These are phyloP conservation scores for Papilio aristodemus DNA, from an alignment of 1,140 invertebrate genomes.

Conservation along the genomic window DNA sequence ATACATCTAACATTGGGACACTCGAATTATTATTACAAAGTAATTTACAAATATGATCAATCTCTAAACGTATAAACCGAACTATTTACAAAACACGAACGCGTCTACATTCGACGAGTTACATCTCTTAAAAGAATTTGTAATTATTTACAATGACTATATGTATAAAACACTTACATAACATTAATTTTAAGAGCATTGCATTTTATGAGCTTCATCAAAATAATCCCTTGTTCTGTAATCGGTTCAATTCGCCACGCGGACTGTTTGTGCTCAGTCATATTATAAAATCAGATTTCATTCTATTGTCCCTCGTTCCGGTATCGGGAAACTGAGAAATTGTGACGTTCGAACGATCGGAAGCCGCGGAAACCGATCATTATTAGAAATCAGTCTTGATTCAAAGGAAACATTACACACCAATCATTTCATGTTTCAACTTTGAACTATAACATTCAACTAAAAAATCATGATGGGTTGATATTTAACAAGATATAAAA, in stretches of 20 bases:
- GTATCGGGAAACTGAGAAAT: not conserved
- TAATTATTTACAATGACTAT: constrained; percentile 81
- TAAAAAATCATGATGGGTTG: too few species aligned
- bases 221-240: constrained; percentile 71
- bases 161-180: constrained; percentile 69
- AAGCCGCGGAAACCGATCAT: constrained; percentile 45
- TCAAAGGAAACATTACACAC: constrained; percentile 64
- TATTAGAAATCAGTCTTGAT: constrained; percentile 73
- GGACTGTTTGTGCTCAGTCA: constrained; percentile 47
- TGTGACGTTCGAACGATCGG: constrained; percentile 34
- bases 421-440: constrained; percentile 41
- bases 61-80: constrained; percentile 78
- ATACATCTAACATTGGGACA: constrained; percentile 68
- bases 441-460: constrained; percentile 50
- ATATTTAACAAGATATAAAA: constrained; percentile 40
- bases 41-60: constrained; percentile 80
- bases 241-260: constrained; percentile 44
- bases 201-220: constrained; percentile 73
- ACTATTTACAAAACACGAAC: constrained; percentile 79
- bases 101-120: constrained; percentile 62
- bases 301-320: constrained; percentile 1
- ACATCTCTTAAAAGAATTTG: constrained; percentile 70
- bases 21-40: constrained; percentile 72
- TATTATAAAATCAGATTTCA: constrained; percentile 26
- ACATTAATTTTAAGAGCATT: constrained; percentile 68